Evolutionary conservation across 2,797 vertebrate genomes (phyloP), one percentile per base, ranked within the genome.

Genomic region (Enteromius treurensis): DNA sequence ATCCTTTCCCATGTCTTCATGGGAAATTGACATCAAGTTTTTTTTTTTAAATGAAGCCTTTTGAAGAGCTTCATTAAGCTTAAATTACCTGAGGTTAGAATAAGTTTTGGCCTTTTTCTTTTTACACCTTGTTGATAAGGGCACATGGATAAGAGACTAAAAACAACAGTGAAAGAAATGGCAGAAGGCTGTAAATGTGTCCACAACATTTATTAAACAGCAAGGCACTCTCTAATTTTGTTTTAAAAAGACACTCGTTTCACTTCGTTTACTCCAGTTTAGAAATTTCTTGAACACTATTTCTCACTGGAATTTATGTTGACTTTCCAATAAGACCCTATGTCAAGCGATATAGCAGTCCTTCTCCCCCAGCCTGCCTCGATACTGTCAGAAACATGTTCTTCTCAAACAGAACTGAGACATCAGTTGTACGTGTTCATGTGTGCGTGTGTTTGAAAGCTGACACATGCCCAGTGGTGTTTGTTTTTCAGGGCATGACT

Each of bases 391-490:
- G 69, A 87, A 80, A 75, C 60, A 70, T 80, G 53, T 51, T 58
- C 79, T 60, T 32, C 62, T 76, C 70, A 78, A 80, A 70, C 83
- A 79, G 34, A 82, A 47, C 55, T 45, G 67, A 71, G 51, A 37
- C 49, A 70, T 80, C 79, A 60, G 67, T 60, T 80, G 67, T 70
- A 71, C 68, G 42, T 58, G 79, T 60, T 70, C 53, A 80, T 80
- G 60, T 75, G 81, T 79, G 75, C 3, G 2, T 64, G 29, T 60
- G 40, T 80, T 77, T 58, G 75, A 53, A 34, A 88, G 82, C 73
- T 87, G 77, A 90, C 86, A 85, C 73, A 37, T 68, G 80, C 87
- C 77, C 8, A 37, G 51, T 74, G 82, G 47, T 83, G 29, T 80
- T 81, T 83, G 9, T 86, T 90, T 82, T 87, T 79, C 68, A 84